Evolutionary conservation across 2,888 invertebrate species (phyloP).

Genomic region (Eumacrocentrus americanus): DNA sequence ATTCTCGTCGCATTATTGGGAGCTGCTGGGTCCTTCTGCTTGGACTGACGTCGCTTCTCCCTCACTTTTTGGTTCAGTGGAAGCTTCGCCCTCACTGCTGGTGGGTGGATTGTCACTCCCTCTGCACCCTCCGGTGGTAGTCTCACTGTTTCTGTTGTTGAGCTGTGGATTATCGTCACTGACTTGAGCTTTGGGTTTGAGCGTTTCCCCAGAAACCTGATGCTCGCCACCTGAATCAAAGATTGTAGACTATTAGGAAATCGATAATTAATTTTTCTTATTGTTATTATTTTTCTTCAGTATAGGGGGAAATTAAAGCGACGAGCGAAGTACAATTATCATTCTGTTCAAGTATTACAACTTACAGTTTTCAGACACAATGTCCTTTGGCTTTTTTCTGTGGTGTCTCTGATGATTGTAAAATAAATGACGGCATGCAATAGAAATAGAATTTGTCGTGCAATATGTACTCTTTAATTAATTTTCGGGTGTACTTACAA

Average conservation of each 20-base stretch:
- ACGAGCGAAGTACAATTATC: neutral
- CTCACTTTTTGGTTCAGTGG: conserved; percentile 86
- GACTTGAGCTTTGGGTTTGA: conserved; percentile 83
- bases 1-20: conserved; percentile 60
- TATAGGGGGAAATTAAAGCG: neutral
- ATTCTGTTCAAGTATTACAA: conserved; percentile 26
- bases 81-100: conserved; percentile 83
- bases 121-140: conserved; percentile 75
- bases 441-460: conserved; percentile 2
- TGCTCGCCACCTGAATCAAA: conserved; percentile 73
- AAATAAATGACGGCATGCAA: conserved; percentile 21
- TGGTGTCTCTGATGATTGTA: conserved; percentile 44
- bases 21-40: conserved; percentile 62
- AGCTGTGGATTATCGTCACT: conserved; percentile 88
- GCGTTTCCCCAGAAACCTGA: conserved; percentile 79
- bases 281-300: too few species aligned
- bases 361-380: conserved; percentile 47
- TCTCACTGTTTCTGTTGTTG: conserved; percentile 86
- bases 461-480: neutral
- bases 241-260: neutral
- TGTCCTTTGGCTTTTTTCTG: conserved; percentile 42
- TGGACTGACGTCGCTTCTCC: conserved; percentile 67
- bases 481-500: conserved; percentile 70
- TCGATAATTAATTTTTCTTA: neutral
- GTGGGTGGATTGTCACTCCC: conserved; percentile 80